These are phyloP conservation scores for Drosophila sordidula DNA, from an alignment of 2,888 invertebrate genomes.

Conservation along the genomic window DNA sequence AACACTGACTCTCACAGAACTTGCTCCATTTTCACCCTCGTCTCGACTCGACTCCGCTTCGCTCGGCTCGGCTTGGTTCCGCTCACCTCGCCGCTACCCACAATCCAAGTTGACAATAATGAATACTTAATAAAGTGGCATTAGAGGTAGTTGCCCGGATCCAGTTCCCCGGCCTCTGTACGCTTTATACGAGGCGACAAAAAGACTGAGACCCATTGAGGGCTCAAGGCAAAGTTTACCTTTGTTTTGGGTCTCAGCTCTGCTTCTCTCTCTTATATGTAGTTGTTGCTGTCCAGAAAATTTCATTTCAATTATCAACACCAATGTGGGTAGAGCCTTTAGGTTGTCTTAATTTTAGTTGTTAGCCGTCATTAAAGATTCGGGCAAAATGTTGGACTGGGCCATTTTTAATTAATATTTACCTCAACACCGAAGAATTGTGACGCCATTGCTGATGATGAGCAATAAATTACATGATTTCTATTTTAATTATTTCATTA, in stretches of 20 bases:
- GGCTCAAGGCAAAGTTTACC: conserved; percentile 66
- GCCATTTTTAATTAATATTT: conserved; percentile 29
- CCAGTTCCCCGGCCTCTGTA: conserved; percentile 26
- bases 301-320: conserved; percentile 75
- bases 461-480: too few species aligned
- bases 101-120: conserved; percentile 72
- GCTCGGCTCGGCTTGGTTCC: neutral
- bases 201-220: conserved; percentile 21
- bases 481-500: too few species aligned
- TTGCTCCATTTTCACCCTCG: conserved; percentile 9
- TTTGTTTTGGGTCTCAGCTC: conserved; percentile 50
- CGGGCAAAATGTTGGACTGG: neutral
- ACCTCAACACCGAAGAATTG: conserved; percentile 6
- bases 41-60: conserved; percentile 4
- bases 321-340: conserved; percentile 41
- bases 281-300: conserved; percentile 40
- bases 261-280: conserved; percentile 19
- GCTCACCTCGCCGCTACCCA: conserved; percentile 8
- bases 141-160: conserved; percentile 59
- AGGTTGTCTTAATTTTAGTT: conserved; percentile 49
- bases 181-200: conserved; percentile 27
- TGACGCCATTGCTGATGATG: neutral
- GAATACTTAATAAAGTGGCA: conserved; percentile 78
- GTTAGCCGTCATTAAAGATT: conserved; percentile 32
- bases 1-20: conserved; percentile 5